Conservation (phyloP, 2,888 invertebrate genomes). For the Ligdia adustata region DNA sequence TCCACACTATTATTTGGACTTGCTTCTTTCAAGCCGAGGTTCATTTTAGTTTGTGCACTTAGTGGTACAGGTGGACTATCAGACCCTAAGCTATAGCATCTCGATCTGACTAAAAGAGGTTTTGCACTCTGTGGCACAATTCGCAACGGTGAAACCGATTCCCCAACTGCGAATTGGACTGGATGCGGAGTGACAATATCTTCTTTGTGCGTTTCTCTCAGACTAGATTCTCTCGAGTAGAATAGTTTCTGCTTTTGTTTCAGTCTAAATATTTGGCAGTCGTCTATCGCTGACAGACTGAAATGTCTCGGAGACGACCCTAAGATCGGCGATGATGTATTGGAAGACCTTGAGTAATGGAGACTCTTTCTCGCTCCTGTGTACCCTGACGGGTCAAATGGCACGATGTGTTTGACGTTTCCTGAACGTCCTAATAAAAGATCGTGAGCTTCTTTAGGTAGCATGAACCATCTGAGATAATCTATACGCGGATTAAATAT, state of each 20-base stretch:
- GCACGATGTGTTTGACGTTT: conserved; percentile 90
- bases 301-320: conserved; percentile 86
- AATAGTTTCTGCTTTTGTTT: conserved; percentile 73
- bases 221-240: conserved; percentile 72
- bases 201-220: conserved; percentile 73
- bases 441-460: conserved; percentile 94
- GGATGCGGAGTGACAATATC: conserved; percentile 61
- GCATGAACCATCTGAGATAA: conserved; percentile 93
- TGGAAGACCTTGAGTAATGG: conserved; percentile 61
- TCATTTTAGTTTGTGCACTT: conserved; percentile 86
- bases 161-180: conserved; percentile 88
- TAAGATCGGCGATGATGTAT: conserved; percentile 75
- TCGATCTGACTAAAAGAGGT: conserved; percentile 64
- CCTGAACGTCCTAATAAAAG: conserved; percentile 88
- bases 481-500: conserved; percentile 88
- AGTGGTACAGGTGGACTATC: conserved; percentile 80
- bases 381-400: conserved; percentile 87
- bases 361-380: conserved; percentile 79
- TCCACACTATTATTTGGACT: conserved; percentile 68
- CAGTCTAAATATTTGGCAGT: conserved; percentile 74
- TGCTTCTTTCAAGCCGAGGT: conserved; percentile 84
- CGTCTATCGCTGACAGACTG: conserved; percentile 87
- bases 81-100: conserved; percentile 88
- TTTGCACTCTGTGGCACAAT: conserved; percentile 53
- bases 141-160: conserved; percentile 83